phyloP scores from a whole-genome alignment of 2,888 invertebrate genomes.

The Sarcophaga variegata region DNA sequence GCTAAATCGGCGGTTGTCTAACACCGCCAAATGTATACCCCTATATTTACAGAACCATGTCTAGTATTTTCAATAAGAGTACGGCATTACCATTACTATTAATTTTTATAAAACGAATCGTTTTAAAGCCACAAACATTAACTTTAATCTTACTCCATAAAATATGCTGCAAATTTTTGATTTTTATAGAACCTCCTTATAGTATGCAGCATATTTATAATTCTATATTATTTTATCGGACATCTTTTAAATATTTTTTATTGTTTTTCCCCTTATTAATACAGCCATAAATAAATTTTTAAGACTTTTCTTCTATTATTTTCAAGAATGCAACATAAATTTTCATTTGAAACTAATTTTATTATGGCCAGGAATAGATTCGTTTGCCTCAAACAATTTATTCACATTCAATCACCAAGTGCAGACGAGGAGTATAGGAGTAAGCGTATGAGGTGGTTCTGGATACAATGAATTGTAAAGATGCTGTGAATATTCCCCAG shows the following conservation, averaged over 20 bases:
- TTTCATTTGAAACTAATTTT: conserved; percentile 15
- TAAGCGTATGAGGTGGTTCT: no score
- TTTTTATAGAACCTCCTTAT: background rate
- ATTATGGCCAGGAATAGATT: conserved; percentile 9
- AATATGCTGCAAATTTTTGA: conserved; percentile 5
- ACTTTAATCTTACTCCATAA: background rate
- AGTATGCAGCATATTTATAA: no score
- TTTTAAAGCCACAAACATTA: no score
- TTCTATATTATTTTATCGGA: no score
- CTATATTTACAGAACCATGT: no score
- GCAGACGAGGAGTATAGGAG: no score
- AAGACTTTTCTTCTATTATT: background rate
- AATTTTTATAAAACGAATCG: no score
- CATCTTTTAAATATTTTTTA: no score
- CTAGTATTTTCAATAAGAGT: accelerated
- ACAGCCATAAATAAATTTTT: background rate
- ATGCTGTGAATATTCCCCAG: conserved; percentile 50
- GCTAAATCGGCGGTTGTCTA: no score
- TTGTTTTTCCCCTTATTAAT: background rate
- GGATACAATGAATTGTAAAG: background rate
- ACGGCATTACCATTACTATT: no score
- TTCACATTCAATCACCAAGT: conserved; percentile 25
- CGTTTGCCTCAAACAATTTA: background rate
- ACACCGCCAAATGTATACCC: no score
- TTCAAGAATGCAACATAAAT: conserved; percentile 8